A percentile compares a stretch with the other conserved stretches of the same genome.
These are phyloP conservation scores for Polyodon spathula DNA, from an alignment of 2,113 vertebrate species.

Conservation along the genomic window DNA sequence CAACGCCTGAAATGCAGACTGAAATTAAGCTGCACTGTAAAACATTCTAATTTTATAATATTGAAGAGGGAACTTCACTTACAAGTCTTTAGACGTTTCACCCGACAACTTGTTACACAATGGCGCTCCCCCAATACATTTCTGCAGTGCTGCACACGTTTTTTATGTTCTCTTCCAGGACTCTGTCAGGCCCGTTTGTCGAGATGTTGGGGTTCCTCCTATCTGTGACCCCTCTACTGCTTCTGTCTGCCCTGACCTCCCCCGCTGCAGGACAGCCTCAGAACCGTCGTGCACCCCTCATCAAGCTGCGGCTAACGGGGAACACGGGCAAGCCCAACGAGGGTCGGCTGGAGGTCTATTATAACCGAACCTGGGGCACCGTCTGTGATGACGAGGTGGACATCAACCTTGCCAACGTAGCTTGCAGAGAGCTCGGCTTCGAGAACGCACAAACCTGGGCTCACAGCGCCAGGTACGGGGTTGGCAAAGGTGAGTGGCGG, in stretches of 20 bases:
- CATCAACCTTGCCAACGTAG: constrained; percentile 63
- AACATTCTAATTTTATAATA: no score
- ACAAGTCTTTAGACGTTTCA: no score
- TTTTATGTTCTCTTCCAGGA: constrained; percentile 25
- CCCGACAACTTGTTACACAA: no score
- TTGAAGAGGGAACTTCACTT: no score
- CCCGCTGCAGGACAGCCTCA: constrained; percentile 8
- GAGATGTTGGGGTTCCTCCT: constrained; percentile 32
- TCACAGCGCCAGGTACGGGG: constrained; percentile 83
- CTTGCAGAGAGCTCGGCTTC: constrained; percentile 80
- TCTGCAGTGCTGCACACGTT: not conserved
- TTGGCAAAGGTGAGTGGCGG: constrained; percentile 67
- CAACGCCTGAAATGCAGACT: no score
- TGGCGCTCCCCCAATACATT: no score
- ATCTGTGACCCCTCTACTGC: not conserved
- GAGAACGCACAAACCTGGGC: constrained; percentile 75
- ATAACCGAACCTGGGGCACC: constrained; percentile 79
- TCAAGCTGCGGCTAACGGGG: constrained; percentile 48
- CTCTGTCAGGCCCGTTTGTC: constrained; percentile 9
- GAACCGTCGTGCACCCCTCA: constrained; percentile 13
- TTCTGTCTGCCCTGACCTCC: not conserved
- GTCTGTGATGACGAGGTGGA: constrained; percentile 85
- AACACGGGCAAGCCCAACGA: constrained; percentile 53
- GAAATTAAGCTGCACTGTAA: no score
- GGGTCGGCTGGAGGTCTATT: constrained; percentile 81